phyloP scores from a whole-genome alignment of 2,888 invertebrate species.

The Rhyacophila evoluta region DNA sequence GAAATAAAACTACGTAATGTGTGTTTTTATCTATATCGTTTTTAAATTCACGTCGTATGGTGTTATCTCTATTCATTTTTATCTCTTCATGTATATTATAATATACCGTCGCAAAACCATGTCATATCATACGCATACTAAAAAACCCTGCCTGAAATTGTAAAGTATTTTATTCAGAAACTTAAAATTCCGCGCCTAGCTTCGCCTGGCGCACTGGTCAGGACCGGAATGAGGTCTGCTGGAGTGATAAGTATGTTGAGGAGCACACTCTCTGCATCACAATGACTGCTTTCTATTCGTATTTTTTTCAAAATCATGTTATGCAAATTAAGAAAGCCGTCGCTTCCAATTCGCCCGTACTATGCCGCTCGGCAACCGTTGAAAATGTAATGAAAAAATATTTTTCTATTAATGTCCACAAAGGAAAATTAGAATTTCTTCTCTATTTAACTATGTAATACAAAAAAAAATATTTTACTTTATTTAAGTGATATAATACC shows the following conservation, averaged over 20 bases:
- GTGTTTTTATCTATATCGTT: no score
- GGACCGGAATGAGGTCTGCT: neutral
- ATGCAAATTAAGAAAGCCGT: neutral
- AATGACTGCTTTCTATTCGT: neutral
- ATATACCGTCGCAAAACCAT: no score
- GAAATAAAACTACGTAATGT: no score
- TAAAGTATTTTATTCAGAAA: neutral
- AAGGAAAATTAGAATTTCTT: no score
- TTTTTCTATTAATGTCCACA: no score
- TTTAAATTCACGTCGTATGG: no score
- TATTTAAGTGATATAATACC: no score
- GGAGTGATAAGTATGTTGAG: slow-evolving; percentile 8
- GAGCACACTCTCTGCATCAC: neutral
- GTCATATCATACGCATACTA: neutral
- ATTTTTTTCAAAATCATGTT: neutral
- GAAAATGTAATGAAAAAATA: no score
- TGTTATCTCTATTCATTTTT: no score
- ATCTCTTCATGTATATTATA: no score
- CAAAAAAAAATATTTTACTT: no score
- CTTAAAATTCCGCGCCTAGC: neutral
- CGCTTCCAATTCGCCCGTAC: neutral
- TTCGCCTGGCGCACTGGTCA: neutral
- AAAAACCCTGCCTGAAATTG: neutral
- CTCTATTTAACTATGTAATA: no score
- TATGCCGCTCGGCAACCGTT: neutral